Evolutionary conservation across 2,888 invertebrate genomes (phyloP).

Genomic region (Mesopsocus fuscifrons): DNA sequence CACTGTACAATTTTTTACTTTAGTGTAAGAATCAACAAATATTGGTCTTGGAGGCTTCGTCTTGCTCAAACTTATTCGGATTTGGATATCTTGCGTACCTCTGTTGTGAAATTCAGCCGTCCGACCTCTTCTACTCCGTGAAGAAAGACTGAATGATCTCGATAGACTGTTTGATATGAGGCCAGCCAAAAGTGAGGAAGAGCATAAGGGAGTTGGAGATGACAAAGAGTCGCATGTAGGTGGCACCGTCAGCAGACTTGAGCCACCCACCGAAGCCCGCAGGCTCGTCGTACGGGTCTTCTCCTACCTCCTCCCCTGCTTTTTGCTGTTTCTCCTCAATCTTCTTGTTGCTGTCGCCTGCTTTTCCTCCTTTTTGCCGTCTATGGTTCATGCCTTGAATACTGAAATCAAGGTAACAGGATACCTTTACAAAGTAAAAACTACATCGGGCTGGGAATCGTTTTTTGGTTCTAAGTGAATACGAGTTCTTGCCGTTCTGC

Average conservation of each 20-base stretch:
- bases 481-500: too few species aligned
- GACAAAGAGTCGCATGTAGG: slow-evolving; percentile 65
- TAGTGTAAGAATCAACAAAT: too few species aligned
- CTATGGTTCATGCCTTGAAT: background rate
- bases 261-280: slow-evolving; percentile 20
- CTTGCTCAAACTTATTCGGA: too few species aligned
- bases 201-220: slow-evolving; percentile 54
- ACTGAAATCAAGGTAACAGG: too few species aligned
- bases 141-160: slow-evolving; percentile 27
- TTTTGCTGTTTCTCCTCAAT: slow-evolving; percentile 8
- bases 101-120: too few species aligned
- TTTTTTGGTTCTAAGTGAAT: too few species aligned
- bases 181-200: slow-evolving; percentile 52
- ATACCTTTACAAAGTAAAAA: too few species aligned
- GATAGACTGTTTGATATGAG: slow-evolving; percentile 41
- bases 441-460: too few species aligned
- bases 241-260: slow-evolving; percentile 39
- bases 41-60: too few species aligned
- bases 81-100: too few species aligned
- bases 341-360: background rate
- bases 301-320: slow-evolving; percentile 14
- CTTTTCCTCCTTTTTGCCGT: background rate
- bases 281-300: too few species aligned
- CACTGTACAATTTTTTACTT: too few species aligned
- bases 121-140: slow-evolving; percentile 20